These are phyloP conservation scores for Lydus trimaculatus DNA, from an alignment of 2,888 invertebrate genomes.

Conservation along the genomic window DNA sequence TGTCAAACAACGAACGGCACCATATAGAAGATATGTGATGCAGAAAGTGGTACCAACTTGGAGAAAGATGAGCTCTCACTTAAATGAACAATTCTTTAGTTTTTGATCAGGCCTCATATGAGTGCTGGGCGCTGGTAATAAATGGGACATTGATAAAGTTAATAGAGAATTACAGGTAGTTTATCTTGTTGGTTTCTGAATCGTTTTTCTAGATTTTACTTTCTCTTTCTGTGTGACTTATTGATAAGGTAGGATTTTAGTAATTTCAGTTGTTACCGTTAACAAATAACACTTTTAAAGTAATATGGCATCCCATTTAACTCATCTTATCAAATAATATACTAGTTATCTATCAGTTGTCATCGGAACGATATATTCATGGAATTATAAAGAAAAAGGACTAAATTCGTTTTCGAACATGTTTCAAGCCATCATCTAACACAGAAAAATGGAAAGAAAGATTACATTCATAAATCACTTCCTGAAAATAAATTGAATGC, in stretches of 20 bases:
- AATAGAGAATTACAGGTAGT: neutral
- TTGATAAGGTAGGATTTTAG: neutral
- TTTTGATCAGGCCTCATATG: too few species aligned
- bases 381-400: slow-evolving; percentile 22
- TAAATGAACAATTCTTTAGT: too few species aligned
- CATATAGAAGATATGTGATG: too few species aligned
- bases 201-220: neutral
- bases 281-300: slow-evolving; percentile 17
- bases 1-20: too few species aligned
- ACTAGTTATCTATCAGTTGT: slow-evolving; percentile 25
- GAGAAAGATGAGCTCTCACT: too few species aligned
- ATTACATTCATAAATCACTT: slow-evolving; percentile 28
- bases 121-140: neutral
- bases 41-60: too few species aligned
- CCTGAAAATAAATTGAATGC: slow-evolving; percentile 27
- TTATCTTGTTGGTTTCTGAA: neutral
- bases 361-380: slow-evolving; percentile 22
- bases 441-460: neutral
- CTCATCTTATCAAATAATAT: slow-evolving; percentile 23
- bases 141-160: neutral
- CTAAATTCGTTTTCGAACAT: slow-evolving; percentile 18
- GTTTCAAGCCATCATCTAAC: slow-evolving; percentile 28
- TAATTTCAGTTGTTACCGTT: slow-evolving; percentile 9
- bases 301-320: slow-evolving; percentile 17
- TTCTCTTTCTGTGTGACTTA: slow-evolving; percentile 7